These are phyloP conservation scores for Simalia tracyae DNA, from an alignment of 2,797 vertebrate genomes.

Conservation along the genomic window DNA sequence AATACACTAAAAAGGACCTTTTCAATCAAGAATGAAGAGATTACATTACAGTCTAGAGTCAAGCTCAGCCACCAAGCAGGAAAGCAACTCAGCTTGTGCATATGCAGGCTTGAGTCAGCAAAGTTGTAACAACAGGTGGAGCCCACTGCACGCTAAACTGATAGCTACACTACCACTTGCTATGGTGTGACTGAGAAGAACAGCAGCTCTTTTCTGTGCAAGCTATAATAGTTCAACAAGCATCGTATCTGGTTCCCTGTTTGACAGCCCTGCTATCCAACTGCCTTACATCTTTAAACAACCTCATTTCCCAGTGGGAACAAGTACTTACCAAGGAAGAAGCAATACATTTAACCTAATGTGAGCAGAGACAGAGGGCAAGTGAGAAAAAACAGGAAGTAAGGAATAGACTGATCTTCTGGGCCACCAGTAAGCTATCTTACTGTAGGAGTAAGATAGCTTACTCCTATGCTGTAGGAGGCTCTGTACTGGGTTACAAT, in stretches of 20 bases:
- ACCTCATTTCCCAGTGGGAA: not conserved
- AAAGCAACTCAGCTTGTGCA: not conserved
- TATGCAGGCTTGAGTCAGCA: not conserved
- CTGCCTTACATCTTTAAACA: not conserved
- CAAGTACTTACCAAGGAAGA: not conserved
- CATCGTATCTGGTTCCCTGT: not conserved
- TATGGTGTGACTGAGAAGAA: not conserved
- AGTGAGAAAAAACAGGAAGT: not conserved
- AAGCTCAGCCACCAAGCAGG: not conserved
- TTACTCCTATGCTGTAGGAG: not conserved
- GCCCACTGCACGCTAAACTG: not conserved
- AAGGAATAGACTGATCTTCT: not conserved
- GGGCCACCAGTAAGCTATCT: not conserved
- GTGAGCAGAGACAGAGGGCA: not conserved
- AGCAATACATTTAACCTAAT: not conserved
- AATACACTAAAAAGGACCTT: not conserved
- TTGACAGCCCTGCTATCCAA: not conserved
- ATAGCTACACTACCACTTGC: not conserved
- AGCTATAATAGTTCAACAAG: not conserved
- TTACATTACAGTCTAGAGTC: not conserved
- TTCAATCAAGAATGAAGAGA: not conserved
- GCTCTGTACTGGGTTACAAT: conserved; percentile 33
- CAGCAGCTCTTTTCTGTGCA: not conserved
- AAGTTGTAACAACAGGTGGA: not conserved
- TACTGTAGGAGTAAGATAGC: not conserved